Evolutionary conservation across 2,797 vertebrate species (phyloP).

Genomic region (Amphiprion clarkii): DNA sequence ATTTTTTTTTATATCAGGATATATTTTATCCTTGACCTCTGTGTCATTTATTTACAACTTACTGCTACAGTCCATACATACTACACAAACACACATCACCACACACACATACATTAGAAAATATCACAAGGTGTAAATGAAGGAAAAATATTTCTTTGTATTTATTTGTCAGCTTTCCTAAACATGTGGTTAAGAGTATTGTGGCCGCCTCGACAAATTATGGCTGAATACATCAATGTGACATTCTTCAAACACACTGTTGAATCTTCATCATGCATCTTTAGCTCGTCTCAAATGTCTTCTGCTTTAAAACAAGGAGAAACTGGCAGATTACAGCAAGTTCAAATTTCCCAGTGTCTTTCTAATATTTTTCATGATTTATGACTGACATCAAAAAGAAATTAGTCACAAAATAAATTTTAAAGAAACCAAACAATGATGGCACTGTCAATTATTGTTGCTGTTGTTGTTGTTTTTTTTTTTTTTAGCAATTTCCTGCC

Average conservation of each 20-base stretch:
- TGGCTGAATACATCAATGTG: slow-evolving; percentile 56
- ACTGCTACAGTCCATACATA: too few relatives aligned
- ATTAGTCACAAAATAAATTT: slow-evolving; percentile 82
- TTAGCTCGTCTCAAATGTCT: slow-evolving; percentile 59
- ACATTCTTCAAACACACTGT: slow-evolving; percentile 64
- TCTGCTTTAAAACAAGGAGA: slow-evolving; percentile 54
- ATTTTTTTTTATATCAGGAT: too few relatives aligned
- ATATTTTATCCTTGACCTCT: too few relatives aligned
- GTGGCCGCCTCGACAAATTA: slow-evolving; percentile 51
- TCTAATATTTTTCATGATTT: slow-evolving; percentile 43
- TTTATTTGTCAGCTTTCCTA: slow-evolving; percentile 78
- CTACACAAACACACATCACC: too few relatives aligned
- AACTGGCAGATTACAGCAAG: slow-evolving; percentile 60
- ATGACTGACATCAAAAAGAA: slow-evolving; percentile 48
- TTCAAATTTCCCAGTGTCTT: slow-evolving; percentile 26
- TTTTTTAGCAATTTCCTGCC: slow-evolving; percentile 54
- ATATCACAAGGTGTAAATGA: slow-evolving; percentile 47
- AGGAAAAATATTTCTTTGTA: slow-evolving; percentile 82
- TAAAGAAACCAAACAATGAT: slow-evolving; percentile 56
- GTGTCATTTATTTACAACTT: too few relatives aligned
- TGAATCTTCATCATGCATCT: slow-evolving; percentile 80
- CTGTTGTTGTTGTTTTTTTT: too few relatives aligned
- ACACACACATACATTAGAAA: slow-evolving; percentile 14
- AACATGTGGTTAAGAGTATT: slow-evolving; percentile 47
- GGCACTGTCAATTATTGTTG: slow-evolving; percentile 13